phyloP scores from a whole-genome alignment of 1,140 invertebrate genomes.

The Tribolium castaneum region DNA sequence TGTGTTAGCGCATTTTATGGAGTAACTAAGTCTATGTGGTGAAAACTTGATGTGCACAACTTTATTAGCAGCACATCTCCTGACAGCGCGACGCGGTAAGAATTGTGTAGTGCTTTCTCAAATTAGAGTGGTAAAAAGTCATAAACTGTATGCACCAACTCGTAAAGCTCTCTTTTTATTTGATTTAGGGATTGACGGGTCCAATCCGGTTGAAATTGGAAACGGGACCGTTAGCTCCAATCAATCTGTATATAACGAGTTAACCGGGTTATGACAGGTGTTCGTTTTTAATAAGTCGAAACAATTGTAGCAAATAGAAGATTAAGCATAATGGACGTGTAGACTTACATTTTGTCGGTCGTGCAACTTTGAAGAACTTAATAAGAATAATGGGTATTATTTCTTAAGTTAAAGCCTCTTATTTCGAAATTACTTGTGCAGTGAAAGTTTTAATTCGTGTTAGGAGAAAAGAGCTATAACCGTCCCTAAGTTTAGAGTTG shows the following conservation, averaged over 20 bases:
- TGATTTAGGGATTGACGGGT: not conserved
- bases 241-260: not conserved
- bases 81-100: not conserved
- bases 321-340: not conserved
- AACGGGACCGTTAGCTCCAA: not conserved
- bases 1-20: conserved; percentile 20
- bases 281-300: not conserved
- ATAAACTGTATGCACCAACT: not conserved
- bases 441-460: conserved; percentile 23
- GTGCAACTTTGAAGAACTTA: conserved; percentile 2
- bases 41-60: conserved; percentile 15
- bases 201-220: not conserved
- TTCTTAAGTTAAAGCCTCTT: conserved; percentile 23
- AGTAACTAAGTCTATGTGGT: conserved; percentile 14
- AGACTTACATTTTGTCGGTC: not conserved
- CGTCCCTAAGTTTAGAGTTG: not conserved
- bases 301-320: not conserved
- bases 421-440: conserved; percentile 17
- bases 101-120: not conserved
- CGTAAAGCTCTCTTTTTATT: not conserved
- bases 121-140: not conserved
- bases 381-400: conserved; percentile 14
- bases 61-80: conserved; percentile 12
- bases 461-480: conserved; percentile 4
- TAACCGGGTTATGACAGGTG: not conserved